phyloP scores from a whole-genome alignment of 37 sponge, comb jelly and placozoan genomes.

The Petrosia ficiformis region DNA sequence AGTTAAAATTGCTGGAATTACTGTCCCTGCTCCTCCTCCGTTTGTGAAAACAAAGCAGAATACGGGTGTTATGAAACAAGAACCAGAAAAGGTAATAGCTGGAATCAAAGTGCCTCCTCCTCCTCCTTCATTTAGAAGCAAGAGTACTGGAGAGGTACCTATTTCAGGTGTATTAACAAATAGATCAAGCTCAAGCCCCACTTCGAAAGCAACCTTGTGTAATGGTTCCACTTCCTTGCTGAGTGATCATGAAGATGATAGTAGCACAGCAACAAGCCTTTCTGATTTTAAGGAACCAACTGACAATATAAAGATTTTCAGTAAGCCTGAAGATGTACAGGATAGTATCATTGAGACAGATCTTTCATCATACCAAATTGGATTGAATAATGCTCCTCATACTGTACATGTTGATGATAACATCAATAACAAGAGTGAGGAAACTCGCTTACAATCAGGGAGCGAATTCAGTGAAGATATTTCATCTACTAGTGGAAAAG shows the following conservation, averaged over 20 bases:
- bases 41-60: neutral
- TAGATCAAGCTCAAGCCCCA: neutral
- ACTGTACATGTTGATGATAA: too few species aligned
- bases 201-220: neutral
- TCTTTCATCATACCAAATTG: neutral
- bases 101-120: neutral
- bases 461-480: neutral
- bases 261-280: neutral
- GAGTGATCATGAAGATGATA: too few species aligned
- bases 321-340: neutral
- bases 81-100: neutral
- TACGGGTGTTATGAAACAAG: neutral
- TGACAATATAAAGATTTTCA: neutral
- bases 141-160: neutral
- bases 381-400: neutral
- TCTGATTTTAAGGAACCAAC: neutral
- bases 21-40: slow-evolving; percentile 3
- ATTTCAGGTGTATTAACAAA: neutral
- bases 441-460: neutral
- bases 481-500: neutral
- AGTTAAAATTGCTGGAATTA: neutral
- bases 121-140: slow-evolving; percentile 3
- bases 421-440: neutral
- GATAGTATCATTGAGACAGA: neutral
- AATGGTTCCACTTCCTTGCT: neutral